Conservation (phyloP, 2,888 invertebrate species). For the Pandemis cinnamomeana region DNA sequence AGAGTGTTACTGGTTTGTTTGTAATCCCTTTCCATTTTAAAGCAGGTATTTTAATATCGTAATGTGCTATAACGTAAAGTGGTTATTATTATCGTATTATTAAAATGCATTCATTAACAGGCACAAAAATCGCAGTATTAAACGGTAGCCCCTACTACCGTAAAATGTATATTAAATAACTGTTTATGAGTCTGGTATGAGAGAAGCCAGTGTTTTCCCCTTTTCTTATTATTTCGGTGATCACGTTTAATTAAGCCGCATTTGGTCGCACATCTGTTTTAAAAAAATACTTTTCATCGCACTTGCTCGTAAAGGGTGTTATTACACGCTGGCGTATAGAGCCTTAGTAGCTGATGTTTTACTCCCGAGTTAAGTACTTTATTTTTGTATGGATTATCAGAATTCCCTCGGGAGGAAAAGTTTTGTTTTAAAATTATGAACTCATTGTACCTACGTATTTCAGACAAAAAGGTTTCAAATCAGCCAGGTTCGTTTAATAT, state of each 20-base stretch:
- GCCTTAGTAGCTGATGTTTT: too few species aligned
- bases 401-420: too few species aligned
- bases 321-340: too few species aligned
- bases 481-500: too few species aligned
- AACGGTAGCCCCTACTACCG: background rate
- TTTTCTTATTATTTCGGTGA: background rate
- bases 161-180: background rate
- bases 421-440: too few species aligned
- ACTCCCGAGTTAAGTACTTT: too few species aligned
- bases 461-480: too few species aligned
- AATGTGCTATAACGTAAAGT: background rate
- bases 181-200: background rate
- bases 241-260: background rate
- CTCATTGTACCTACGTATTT: too few species aligned
- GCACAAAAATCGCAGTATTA: background rate
- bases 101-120: background rate
- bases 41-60: background rate
- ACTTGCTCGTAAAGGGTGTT: too few species aligned
- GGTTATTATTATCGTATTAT: background rate
- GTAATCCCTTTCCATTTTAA: background rate
- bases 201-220: background rate
- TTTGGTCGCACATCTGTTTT: background rate
- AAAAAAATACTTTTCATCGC: background rate
- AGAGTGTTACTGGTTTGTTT: constrained; percentile 21
- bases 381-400: too few species aligned